Conservation (phyloP, 1,140 invertebrate genomes). For the Drosophila nebulosa region DNA sequence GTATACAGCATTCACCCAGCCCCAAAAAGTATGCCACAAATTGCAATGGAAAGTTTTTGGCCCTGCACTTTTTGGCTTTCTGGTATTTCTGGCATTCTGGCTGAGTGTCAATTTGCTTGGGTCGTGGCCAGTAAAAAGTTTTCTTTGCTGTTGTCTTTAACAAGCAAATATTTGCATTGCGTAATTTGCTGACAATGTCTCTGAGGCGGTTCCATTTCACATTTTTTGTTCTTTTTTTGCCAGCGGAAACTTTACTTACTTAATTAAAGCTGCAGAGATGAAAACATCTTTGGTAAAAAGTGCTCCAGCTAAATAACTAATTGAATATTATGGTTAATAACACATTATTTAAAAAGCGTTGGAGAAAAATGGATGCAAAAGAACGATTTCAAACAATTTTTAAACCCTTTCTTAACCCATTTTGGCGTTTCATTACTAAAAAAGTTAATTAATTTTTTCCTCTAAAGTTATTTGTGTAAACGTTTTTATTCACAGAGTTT, state of each 20-base stretch:
- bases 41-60: slow-evolving; percentile 67
- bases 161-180: slow-evolving; percentile 63
- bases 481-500: no score
- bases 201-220: slow-evolving; percentile 21
- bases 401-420: no score
- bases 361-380: no score
- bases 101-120: slow-evolving; percentile 65
- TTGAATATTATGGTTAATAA: no score
- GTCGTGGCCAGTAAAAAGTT: slow-evolving; percentile 60
- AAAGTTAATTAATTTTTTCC: no score
- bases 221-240: background rate
- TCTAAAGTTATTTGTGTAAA: no score
- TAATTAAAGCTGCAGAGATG: background rate
- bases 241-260: background rate
- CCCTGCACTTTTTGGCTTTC: slow-evolving; percentile 71
- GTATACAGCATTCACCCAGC: background rate
- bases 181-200: slow-evolving; percentile 70
- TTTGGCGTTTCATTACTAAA: no score
- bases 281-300: background rate
- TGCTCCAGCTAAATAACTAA: no score
- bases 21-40: slow-evolving; percentile 41
- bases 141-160: slow-evolving; percentile 29
- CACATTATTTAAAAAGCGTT: no score
- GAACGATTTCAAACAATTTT: no score
- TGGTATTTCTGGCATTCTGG: slow-evolving; percentile 68